Percentiles rank a stretch among this genome's conserved stretches.
phyloP scores from a whole-genome alignment of 2,888 invertebrate genomes.

The Ophion costatus region DNA sequence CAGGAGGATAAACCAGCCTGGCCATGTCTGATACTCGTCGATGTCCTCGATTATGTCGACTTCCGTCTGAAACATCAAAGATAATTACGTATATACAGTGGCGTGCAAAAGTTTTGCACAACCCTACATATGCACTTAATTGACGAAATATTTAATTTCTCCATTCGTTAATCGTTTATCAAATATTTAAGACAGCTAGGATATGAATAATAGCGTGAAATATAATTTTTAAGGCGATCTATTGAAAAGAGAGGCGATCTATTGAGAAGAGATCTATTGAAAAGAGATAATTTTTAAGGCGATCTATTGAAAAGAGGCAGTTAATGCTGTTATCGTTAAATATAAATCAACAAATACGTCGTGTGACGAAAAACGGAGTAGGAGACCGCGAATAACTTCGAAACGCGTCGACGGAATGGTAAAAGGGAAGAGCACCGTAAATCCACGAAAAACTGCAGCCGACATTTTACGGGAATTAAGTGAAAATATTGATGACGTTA shows the following conservation, averaged over 20 bases:
- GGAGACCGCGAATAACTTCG: slow-evolving; percentile 17
- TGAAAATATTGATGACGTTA: slow-evolving; percentile 31
- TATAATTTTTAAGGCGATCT: no score
- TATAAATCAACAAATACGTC: slow-evolving; percentile 4
- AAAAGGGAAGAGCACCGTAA: slow-evolving; percentile 11
- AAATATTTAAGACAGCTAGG: no score
- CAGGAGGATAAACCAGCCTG: slow-evolving; percentile 96
- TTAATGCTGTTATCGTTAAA: no score
- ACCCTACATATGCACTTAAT: no score
- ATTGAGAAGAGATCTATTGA: no score
- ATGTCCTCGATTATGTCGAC: slow-evolving; percentile 98
- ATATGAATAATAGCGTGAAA: no score
- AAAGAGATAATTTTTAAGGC: no score
- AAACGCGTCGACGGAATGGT: slow-evolving; percentile 24
- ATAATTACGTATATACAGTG: neutral
- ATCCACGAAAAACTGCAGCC: slow-evolving; percentile 30
- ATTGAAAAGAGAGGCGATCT: no score
- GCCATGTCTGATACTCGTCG: slow-evolving; percentile 99
- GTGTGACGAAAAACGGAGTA: slow-evolving; percentile 24
- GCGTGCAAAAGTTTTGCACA: no score
- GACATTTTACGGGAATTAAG: slow-evolving; percentile 29
- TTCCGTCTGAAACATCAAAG: slow-evolving; percentile 89
- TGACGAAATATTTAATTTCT: no score
- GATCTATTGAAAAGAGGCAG: no score
- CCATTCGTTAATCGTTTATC: no score